phyloP scores from a whole-genome alignment of 2,888 invertebrate species.

The Blastobasis adustella region DNA sequence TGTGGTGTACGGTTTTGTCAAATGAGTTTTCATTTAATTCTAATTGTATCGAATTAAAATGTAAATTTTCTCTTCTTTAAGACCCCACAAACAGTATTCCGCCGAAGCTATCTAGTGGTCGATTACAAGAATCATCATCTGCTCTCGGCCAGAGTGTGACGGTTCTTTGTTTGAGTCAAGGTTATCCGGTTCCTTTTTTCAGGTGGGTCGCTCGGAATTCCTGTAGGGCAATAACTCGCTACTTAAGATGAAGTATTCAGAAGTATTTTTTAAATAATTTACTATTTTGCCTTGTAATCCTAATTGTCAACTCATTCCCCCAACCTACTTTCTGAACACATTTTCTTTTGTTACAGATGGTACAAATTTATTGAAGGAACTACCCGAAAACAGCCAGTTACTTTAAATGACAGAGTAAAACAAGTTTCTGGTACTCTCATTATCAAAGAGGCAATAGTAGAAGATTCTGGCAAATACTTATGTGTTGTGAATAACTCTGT shows the following conservation, averaged over 20 bases:
- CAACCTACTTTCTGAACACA: constrained; percentile 28
- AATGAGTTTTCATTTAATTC: constrained; percentile 13
- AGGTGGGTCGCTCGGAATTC: constrained; percentile 72
- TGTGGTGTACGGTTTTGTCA: constrained; percentile 3
- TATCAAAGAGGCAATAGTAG: constrained; percentile 91
- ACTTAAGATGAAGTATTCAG: not conserved
- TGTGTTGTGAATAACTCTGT: constrained; percentile 97
- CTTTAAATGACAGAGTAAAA: constrained; percentile 89
- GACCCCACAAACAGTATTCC: constrained; percentile 81
- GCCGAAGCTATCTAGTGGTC: constrained; percentile 76
- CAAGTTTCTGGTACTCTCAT: constrained; percentile 96
- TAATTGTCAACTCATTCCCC: too few relatives aligned
- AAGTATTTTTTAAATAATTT: not conserved
- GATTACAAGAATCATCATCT: constrained; percentile 67
- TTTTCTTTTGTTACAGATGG: constrained; percentile 86
- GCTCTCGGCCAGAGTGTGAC: constrained; percentile 43
- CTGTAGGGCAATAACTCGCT: not conserved
- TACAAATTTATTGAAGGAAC: constrained; percentile 94
- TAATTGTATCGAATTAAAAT: not conserved
- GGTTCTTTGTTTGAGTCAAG: constrained; percentile 83
- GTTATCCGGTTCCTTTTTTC: constrained; percentile 82
- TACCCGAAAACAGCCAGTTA: constrained; percentile 90
- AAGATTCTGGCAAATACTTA: constrained; percentile 95
- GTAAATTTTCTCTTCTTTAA: constrained; percentile 50
- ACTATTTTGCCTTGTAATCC: too few relatives aligned